Base-by-base conservation (phyloP, 2,113 vertebrate species). In the Cinclus mexicanus region DNA sequence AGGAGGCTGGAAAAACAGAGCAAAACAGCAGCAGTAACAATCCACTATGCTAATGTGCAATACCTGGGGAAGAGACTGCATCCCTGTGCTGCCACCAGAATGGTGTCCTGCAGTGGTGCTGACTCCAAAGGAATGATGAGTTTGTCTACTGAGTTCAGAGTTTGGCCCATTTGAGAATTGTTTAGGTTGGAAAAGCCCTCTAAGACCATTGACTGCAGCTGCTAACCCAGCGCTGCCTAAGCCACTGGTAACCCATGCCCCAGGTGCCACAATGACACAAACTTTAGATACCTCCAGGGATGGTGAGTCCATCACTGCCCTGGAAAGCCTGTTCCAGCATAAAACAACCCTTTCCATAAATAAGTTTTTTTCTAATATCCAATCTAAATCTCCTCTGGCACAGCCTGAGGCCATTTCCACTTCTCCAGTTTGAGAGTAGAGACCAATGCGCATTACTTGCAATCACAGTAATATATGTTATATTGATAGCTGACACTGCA, bases 41-140 rank as follows among this genome's bases (percentile, higher is more conserved):
- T 7, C 17, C 41, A 41, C 0, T 0, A 19, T 4, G 26, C 33
- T 52, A 1, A 1, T 12, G 68, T 29, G 7, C 3, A 5, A 4
- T 2, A 37, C 19, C 21, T 4, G 1, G 10, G 33, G 52, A 75
- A 67, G 37, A 1, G 0, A 39, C 33, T 7, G 17, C 65, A 44
- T 25, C 59, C 39, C 60, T n/a, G 28, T 7, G 4, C 46, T 57
- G 69, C 44, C 4, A 5, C 29, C 29, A 20, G 61, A 56, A 52
- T 0, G 0, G 9, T 1, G 16, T 33, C 59, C 59, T 11, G 1
- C 68, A 15, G n/a, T 5, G 8, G 3, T 3, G 1, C 52, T 75
- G 33, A 50, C 56, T 55, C 52, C 33, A 81, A 35, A 74, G 59
- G 35, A 77, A 50, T 3, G 4, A 23, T 9, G 10, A 42, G 14